phyloP scores from a whole-genome alignment of 2,113 vertebrate genomes.

The Paratilapia polleni region DNA sequence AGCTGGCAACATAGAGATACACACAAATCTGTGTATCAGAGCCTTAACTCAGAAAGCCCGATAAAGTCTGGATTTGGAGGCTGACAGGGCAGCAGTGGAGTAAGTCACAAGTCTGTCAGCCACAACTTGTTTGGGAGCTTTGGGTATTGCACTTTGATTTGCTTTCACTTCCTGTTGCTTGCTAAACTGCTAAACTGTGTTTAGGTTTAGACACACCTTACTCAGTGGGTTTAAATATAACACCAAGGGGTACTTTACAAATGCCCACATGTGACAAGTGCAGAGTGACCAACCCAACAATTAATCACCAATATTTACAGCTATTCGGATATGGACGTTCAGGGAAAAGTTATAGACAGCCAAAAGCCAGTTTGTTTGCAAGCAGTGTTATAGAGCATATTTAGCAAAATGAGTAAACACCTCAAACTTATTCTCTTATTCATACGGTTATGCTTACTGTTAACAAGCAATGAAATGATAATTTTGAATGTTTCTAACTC shows the following conservation, averaged over 20 bases:
- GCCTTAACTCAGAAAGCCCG: neutral
- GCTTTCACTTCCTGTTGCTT: accelerated
- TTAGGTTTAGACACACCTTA: neutral
- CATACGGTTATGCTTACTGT: neutral
- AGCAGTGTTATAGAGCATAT: neutral
- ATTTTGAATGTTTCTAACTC: neutral
- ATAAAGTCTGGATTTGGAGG: neutral
- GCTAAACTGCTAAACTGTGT: neutral
- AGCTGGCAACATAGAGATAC: neutral
- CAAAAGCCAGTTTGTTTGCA: neutral
- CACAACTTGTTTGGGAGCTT: neutral
- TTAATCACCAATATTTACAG: neutral
- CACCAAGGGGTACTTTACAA: neutral
- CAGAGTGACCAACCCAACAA: neutral
- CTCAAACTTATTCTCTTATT: neutral
- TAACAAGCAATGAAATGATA: neutral
- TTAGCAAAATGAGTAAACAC: neutral
- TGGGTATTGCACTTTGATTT: neutral
- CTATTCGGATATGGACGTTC: neutral
- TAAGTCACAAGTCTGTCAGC: no score
- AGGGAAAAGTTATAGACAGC: neutral
- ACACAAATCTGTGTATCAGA: neutral
- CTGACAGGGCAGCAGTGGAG: neutral
- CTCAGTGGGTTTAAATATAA: neutral
- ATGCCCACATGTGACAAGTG: no score